Base-by-base conservation (phyloP, 2,888 invertebrate species). In the Oscheius sp. region DNA sequence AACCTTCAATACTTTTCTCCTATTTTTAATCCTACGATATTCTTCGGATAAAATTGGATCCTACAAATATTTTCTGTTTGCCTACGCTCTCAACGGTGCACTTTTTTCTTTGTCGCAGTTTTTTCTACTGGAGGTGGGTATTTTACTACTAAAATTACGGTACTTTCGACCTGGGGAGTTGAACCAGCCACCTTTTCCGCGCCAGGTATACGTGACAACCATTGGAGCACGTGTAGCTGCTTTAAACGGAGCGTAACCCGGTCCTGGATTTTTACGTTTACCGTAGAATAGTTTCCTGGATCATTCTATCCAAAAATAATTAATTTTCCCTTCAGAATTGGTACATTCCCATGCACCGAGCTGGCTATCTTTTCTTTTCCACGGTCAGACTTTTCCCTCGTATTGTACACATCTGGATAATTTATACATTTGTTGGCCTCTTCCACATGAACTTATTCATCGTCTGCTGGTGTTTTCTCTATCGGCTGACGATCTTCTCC, bases 1-100 rank as follows among this genome's bases (percentile, higher is more conserved):
- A 13, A 21, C 23, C 23, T 55, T 55, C 23, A 55, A 55, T 25
- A 25, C 5, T 23, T 18, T 55, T 23, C 55, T 55, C 21, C 55
- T 55, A 2, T 55, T 23, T 23, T 7, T 55, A 5, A 55, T 55
- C 23, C 25, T 55, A 23, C 21, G 25, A 21, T 55, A 18, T 25
- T 55, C 55, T 21, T 55, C 55, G 5, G 55, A 55, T 2, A 23
- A 29, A 16, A 29, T 59, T n/a, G 59, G 59, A 59, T 16, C 35
- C 16, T 59, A 59, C n/a, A 59, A 59, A 29, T 59, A 59, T 59
- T 41, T 59, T 21, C 29, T 59, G 23, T 59, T 59, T n/a, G 21
- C 21, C 7, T 59, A 59, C n/a, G 29, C 59, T 35, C 29, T 59
- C 29, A 59, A 41, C n/a, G 59, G 27, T 2, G 59, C 59, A 3